Evolutionary conservation across 2,797 vertebrate species (phyloP), one percentile per base, ranked within the genome.

Genomic region (Lacerta agilis): DNA sequence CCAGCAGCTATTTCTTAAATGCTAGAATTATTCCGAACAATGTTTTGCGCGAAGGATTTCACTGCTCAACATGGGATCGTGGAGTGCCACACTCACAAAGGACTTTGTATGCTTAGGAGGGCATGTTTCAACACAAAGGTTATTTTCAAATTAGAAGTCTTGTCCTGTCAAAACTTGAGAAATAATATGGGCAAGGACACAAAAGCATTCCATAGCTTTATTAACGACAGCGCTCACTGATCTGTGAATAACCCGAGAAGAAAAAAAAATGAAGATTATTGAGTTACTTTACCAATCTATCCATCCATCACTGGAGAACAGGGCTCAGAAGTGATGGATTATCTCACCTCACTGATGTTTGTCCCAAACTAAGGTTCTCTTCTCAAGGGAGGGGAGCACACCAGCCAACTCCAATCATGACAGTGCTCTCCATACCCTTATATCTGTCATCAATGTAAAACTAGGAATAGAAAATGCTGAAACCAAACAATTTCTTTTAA

Each of bases 261-360:
- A 11, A 73, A 93, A 96, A 93, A 96, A 96, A 97, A 93, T 85
- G 94, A 97, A 97, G 96, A 97, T 97, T 97, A 98, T 96, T 97
- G 97, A 97, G 97, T 97, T 97, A 97, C 96, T 97, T 97, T 96
- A 96, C 90, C 96, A 96, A 97, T 97, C 96, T 96, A 96, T 97
- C 96, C 97, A 98, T 98, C 97, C 95, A 98, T 98, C 97, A 98
- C 93, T 76, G 93, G 90, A 87, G 93, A 97, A 94, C 93, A 96
- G 96, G 96, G 96, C 97, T 97, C 97, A 97, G 82, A 76, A 86
- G 95, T 97, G 97, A 98, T 97, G 95, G 95, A 98, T 98, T 96
- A 95, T 94, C 90, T 95, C 94, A 91, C 94, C 93, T 95, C 84
- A 89, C 85, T 89, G 87, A 88, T 96, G 93, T 96, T 95, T 95